Evolutionary conservation across 2,888 invertebrate species (phyloP).

Genomic region (Ichneumon xanthorius): DNA sequence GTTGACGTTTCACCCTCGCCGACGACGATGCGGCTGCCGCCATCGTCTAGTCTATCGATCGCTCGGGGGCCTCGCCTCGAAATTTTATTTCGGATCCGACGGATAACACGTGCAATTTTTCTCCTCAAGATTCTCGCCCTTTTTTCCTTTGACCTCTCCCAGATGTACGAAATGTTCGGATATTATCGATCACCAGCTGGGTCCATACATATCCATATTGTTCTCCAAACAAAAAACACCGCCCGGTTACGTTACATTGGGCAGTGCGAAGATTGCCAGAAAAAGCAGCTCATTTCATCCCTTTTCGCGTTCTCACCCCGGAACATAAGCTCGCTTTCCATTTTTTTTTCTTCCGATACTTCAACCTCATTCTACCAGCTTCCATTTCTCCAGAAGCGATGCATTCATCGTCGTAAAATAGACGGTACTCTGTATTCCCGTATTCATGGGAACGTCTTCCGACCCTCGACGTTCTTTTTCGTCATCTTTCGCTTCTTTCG

Average conservation of each 20-base stretch:
- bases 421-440: neutral
- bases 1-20: constrained; percentile 32
- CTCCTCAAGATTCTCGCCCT: neutral
- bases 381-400: constrained; percentile 1
- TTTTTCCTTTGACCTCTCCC: neutral
- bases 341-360: constrained; percentile 14
- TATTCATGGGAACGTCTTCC: neutral
- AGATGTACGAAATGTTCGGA: neutral
- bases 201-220: neutral
- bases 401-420: constrained; percentile 19
- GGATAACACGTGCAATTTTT: constrained; percentile 16
- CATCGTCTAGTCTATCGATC: constrained; percentile 41
- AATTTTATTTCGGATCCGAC: constrained; percentile 43
- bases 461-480: constrained; percentile 6
- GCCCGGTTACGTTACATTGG: neutral
- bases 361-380: neutral
- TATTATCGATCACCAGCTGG: constrained; percentile 31
- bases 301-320: neutral
- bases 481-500: neutral
- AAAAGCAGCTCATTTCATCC: neutral
- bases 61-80: neutral
- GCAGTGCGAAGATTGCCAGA: constrained; percentile 5
- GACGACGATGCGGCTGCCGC: constrained; percentile 21
- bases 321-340: neutral
- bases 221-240: neutral